Evolutionary conservation across 2,113 vertebrate genomes (phyloP), one percentile per base, ranked within the genome.

Genomic region (Camelus dromedarius): DNA sequence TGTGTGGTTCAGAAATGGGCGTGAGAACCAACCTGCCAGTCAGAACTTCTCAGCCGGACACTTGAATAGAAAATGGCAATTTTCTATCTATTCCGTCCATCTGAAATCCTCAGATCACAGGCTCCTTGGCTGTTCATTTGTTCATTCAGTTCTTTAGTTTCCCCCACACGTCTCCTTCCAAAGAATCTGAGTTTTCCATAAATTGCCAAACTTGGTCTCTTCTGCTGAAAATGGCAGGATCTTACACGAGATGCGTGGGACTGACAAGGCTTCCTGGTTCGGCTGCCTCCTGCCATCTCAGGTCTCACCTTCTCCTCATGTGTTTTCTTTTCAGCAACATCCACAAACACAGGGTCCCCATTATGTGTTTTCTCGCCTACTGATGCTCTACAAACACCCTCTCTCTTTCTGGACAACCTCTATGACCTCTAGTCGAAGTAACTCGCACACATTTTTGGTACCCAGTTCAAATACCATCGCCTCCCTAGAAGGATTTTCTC

Each of bases 291-390:
- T 20, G 0, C 6, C 18, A 0, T 11, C 24, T 72, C 8, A 1
- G 14, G 3, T 50, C 8, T 46, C 12, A 9, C 10, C 52, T 32
- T 13, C 1, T 46, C 13, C 13, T 42, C 24, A 0, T 2, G 0
- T 2, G 11, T 9, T 48, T 48, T 56, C 3, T 48, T 22, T 38
- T 3, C 26, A 69, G 28, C 11, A 19, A 19, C 30, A 13, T 7
- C 9, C 0, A 6, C 19, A 66, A 16, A 8, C 28, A 15, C 7
- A 42, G 10, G 28, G 11, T 12, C 10, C 26, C 1, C 14, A 10
- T 19, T 10, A 16, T 0, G 5, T 3, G 0, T 4, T 22, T 70
- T 50, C 35, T 46, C 16, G 35, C 9, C 2, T 15, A 1, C 0
- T 19, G 5, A 46, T 6, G 2, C 16, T 42, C 4, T 10, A 9